Conservation (phyloP, 2,888 invertebrate genomes). For the Coenonympha arcania region DNA sequence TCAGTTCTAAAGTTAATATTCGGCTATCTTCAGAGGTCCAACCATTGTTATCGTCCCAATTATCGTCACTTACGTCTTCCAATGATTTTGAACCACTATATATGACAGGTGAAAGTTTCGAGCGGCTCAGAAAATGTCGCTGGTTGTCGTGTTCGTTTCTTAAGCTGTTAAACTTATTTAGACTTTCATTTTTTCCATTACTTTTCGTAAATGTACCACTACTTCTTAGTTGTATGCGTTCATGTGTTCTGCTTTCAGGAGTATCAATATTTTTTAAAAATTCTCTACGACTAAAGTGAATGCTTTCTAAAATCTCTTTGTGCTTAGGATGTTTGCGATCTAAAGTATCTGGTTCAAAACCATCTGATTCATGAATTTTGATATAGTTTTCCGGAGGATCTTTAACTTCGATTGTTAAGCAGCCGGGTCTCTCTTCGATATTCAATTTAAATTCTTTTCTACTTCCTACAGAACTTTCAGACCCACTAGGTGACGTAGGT, state of each 20-base stretch:
- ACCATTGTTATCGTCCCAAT: slow-evolving; percentile 50
- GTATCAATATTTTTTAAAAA: slow-evolving; percentile 48
- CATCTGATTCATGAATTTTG: slow-evolving; percentile 84
- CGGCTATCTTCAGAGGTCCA: slow-evolving; percentile 75
- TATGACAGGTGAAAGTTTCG: slow-evolving; percentile 47
- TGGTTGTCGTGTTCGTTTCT: slow-evolving; percentile 83
- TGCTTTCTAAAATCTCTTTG: slow-evolving; percentile 44
- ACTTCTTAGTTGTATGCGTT: slow-evolving; percentile 78
- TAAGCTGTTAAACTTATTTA: slow-evolving; percentile 77
- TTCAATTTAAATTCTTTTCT: slow-evolving; percentile 74
- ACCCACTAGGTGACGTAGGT: slow-evolving; percentile 74
- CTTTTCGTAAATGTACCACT: slow-evolving; percentile 81
- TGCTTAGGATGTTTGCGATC: slow-evolving; percentile 81
- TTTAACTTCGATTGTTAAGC: slow-evolving; percentile 87
- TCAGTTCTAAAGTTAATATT: slow-evolving; percentile 79
- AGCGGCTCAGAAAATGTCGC: slow-evolving; percentile 59
- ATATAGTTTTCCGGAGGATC: slow-evolving; percentile 85
- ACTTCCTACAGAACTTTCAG: slow-evolving; percentile 74
- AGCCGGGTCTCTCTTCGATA: slow-evolving; percentile 79
- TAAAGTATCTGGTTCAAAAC: slow-evolving; percentile 89
- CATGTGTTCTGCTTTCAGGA: slow-evolving; percentile 38
- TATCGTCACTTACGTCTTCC: slow-evolving; percentile 45
- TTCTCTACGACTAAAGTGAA: slow-evolving; percentile 53
- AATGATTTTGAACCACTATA: slow-evolving; percentile 49
- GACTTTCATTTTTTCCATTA: slow-evolving; percentile 47